Conservation (phyloP, 2,888 invertebrate genomes). For the Drosophila peninsularis region DNA sequence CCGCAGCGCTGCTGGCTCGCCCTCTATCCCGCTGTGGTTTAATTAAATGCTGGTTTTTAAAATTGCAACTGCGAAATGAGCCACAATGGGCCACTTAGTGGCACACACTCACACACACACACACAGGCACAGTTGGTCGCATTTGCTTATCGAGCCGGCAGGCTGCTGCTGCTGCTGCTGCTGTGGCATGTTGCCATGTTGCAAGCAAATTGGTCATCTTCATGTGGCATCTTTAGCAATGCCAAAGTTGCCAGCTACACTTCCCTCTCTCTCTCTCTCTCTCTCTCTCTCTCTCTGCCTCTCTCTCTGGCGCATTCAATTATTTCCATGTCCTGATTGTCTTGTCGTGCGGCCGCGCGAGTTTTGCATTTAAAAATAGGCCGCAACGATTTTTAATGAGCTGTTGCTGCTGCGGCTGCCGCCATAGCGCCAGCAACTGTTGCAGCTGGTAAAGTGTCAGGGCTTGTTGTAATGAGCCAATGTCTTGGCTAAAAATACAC, state of each 20-base stretch:
- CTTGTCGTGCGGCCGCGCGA: slow-evolving; percentile 77
- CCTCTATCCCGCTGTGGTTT: slow-evolving; percentile 58
- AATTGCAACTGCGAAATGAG: slow-evolving; percentile 79
- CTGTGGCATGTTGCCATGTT: slow-evolving; percentile 69
- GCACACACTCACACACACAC: slow-evolving; percentile 32
- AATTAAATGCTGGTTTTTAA: slow-evolving; percentile 77
- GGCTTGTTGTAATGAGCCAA: slow-evolving; percentile 72
- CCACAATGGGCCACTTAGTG: slow-evolving; percentile 77
- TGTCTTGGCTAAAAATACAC: slow-evolving; percentile 55
- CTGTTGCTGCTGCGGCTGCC: slow-evolving; percentile 28
- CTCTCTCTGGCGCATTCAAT: slow-evolving; percentile 70
- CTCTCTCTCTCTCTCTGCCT: slow-evolving; percentile 1
- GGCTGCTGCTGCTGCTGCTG: slow-evolving; percentile 22
- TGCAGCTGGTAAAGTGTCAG: slow-evolving; percentile 65
- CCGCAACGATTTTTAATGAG: slow-evolving; percentile 76
- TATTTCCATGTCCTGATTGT: slow-evolving; percentile 80
- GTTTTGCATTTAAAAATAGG: slow-evolving; percentile 79
- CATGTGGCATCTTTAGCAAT: slow-evolving; percentile 64
- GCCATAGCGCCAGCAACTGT: slow-evolving; percentile 55
- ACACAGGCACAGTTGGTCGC: slow-evolving; percentile 33
- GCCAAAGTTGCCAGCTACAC: slow-evolving; percentile 40
- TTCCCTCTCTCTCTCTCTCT: neutral
- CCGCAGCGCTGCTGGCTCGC: neutral
- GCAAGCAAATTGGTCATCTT: slow-evolving; percentile 79
- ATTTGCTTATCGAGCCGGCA: slow-evolving; percentile 75